These are phyloP conservation scores for Alosa alosa DNA, from an alignment of 2,113 vertebrate species.

Conservation along the genomic window DNA sequence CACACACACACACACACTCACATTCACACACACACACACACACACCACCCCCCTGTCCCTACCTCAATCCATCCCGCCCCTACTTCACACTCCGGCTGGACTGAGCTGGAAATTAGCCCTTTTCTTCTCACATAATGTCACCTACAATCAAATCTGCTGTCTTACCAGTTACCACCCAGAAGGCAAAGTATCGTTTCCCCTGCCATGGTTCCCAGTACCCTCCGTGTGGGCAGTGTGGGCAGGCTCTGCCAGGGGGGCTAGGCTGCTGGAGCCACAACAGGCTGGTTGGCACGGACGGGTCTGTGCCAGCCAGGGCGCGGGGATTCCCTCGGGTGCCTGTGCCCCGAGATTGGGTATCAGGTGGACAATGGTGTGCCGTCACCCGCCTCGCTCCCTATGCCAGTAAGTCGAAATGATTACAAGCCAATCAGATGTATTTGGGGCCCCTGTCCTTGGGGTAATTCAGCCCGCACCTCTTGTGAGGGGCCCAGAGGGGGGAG, in stretches of 20 bases:
- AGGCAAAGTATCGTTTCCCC: neutral
- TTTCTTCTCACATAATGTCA: neutral
- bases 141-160: neutral
- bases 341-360: constrained; percentile 73
- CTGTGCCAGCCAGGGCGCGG: constrained; percentile 57
- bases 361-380: constrained; percentile 81
- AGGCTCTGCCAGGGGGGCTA: neutral
- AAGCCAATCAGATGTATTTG: constrained; percentile 82
- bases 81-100: too few relatives aligned
- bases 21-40: neutral
- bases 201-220: constrained; percentile 8
- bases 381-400: constrained; percentile 69
- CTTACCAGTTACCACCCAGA: neutral
- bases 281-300: constrained; percentile 42
- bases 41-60: neutral
- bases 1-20: neutral
- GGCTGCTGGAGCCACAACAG: neutral
- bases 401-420: constrained; percentile 78
- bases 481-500: constrained; percentile 74
- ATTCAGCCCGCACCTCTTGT: constrained; percentile 81
- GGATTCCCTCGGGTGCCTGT: constrained; percentile 59
- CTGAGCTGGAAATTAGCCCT: neutral
- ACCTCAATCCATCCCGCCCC: neutral
- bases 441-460: too few relatives aligned
- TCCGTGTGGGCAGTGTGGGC: constrained; percentile 1